Base-by-base conservation (phyloP, 2,888 invertebrate species). In the Abrostola triplasia region DNA sequence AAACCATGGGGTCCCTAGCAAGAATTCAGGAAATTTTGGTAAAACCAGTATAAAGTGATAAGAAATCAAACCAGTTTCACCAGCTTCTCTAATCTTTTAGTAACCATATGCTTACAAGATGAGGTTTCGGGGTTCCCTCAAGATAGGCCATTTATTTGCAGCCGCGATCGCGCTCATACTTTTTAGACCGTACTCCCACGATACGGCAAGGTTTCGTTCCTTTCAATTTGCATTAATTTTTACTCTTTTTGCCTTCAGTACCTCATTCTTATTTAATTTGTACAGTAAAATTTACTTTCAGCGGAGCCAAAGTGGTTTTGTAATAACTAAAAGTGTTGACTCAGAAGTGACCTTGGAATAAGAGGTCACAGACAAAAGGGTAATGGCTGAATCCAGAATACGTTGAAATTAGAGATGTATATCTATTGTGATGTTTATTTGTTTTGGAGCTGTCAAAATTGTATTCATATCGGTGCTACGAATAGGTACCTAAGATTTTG, bases 81-180 rank as follows among this genome's bases (percentile, higher is more conserved):
- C 44, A 24, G 44, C 13, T 47, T 5, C 5, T 47, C 13, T 13
- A 47, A 47, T 47, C 8, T 24, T 47, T 47, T 47, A 47, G 41
- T n/a, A n/a, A 41, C 13, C 13, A 24, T 24, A 13, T 24, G 24
- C 44, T 9, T 24, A 47, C 8, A 8, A 47, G 44, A 44, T 44
- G 44, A 7, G 7, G 7, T 8, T 24, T 13, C 44, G 24, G 24
- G 41, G 41, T 51, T 59, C 44, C 53, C 44, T 44, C 41, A 70
- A 71, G 74, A 64, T 56, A 64, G 64, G 55, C 59, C 37, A 74
- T 69, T 71, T 74, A 64, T 64, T 63, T 56, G 52, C 56, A 70
- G 41, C 70, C 48, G 48, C 59, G 75, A 64, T 74, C 70, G 64
- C 70, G 64, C 70, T 75, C 57, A 70, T 75, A 75, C 44, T 13